Percentiles rank a stretch among this genome's conserved stretches.
phyloP scores from a whole-genome alignment of 2,113 vertebrate genomes.

The Marmota flaviventris region DNA sequence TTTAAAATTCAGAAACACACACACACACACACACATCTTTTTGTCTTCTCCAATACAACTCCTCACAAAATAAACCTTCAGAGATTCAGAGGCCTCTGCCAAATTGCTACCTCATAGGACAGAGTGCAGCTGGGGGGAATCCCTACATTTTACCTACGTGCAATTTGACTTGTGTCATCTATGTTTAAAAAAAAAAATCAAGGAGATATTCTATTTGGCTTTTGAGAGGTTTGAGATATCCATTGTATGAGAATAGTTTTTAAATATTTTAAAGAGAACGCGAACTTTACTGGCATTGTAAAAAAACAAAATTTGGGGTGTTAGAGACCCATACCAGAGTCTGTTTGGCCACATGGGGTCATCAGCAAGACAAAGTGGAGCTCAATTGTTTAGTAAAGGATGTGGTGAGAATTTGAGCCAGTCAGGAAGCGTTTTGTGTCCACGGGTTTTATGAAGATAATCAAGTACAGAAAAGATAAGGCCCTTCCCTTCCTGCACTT shows the following conservation, averaged over 20 bases:
- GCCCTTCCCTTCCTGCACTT: background rate
- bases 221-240: background rate
- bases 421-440: background rate
- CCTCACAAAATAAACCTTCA: background rate
- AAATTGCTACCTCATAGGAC: no score
- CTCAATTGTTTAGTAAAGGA: background rate
- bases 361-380: no score
- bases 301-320: background rate
- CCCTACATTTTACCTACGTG: background rate
- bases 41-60: background rate
- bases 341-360: no score
- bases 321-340: background rate
- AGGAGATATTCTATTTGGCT: background rate
- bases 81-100: background rate
- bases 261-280: background rate
- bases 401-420: background rate
- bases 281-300: background rate
- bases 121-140: accelerated
- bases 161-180: background rate
- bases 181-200: background rate
- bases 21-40: background rate
- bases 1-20: background rate
- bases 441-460: background rate
- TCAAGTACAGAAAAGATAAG: background rate
- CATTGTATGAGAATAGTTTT: background rate